phyloP scores from a whole-genome alignment of 2,797 vertebrate genomes.

The Xiphorhynchus erythropygius region DNA sequence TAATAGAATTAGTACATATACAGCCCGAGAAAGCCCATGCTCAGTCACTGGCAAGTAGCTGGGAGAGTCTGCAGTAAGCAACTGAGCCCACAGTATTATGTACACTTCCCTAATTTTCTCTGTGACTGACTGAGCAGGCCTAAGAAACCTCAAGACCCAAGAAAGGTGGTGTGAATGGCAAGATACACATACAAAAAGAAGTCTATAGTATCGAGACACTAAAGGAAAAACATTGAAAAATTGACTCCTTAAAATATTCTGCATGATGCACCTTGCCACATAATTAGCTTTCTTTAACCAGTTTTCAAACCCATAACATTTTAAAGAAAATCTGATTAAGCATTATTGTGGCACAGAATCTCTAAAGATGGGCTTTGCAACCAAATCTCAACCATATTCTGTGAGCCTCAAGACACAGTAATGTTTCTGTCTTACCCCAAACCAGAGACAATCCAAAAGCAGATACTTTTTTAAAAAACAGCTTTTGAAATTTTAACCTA shows the following conservation, averaged over 20 bases:
- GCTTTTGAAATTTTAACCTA: not conserved
- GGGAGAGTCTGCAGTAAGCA: not conserved
- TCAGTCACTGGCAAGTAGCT: not conserved
- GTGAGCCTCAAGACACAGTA: not conserved
- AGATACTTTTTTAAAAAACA: not conserved
- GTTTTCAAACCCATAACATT: not conserved
- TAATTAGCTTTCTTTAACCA: not conserved
- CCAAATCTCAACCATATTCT: not conserved
- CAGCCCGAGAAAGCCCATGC: not conserved
- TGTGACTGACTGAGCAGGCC: not conserved
- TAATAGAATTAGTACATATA: not conserved
- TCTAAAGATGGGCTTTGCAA: not conserved
- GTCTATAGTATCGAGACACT: not conserved
- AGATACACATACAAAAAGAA: not conserved
- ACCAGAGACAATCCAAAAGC: not conserved
- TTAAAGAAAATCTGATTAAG: not conserved
- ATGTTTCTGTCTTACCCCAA: not conserved
- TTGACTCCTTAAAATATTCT: not conserved
- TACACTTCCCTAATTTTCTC: not conserved
- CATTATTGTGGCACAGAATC: not conserved
- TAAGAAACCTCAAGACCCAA: not conserved
- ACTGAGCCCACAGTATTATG: not conserved
- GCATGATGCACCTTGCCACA: not conserved
- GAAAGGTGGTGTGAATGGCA: not conserved
- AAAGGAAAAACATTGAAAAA: not conserved